Conservation (phyloP, 2,797 vertebrate species). For the Dermochelys coriacea region DNA sequence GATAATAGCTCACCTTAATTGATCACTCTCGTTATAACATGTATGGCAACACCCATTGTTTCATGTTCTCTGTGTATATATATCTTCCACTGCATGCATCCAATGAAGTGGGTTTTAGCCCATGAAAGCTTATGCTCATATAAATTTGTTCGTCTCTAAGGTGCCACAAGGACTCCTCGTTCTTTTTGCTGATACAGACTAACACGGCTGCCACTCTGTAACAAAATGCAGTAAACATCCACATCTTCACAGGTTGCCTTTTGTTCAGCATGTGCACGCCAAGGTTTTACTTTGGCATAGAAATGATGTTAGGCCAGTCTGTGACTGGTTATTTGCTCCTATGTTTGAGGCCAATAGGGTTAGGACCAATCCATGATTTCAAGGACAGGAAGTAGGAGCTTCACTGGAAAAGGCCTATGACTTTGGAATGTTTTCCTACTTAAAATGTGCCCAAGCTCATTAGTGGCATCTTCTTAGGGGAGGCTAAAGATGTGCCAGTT, state of each 20-base stretch:
- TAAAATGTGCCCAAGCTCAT: accelerated
- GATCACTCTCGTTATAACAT: too few relatives aligned
- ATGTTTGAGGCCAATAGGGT: background rate
- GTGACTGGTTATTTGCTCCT: background rate
- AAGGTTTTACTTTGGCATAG: background rate
- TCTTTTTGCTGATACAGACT: too few relatives aligned
- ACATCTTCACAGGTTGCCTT: background rate
- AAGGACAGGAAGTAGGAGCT: background rate
- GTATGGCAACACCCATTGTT: too few relatives aligned
- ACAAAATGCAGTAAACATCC: background rate
- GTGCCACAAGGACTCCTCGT: too few relatives aligned
- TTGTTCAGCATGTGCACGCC: background rate
- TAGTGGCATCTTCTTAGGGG: background rate
- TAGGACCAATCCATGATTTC: accelerated
- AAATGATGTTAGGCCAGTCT: accelerated
- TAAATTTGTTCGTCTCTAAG: too few relatives aligned
- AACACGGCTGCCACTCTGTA: too few relatives aligned
- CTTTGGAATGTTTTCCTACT: background rate
- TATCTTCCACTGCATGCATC: too few relatives aligned
- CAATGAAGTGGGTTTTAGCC: too few relatives aligned
- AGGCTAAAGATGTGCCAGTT: accelerated
- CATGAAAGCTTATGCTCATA: too few relatives aligned
- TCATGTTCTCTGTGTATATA: too few relatives aligned
- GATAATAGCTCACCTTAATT: too few relatives aligned
- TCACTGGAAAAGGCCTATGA: background rate